These are phyloP conservation scores for Flabesymbios commensalis DNA, from an alignment of 2,888 invertebrate genomes.

Conservation along the genomic window DNA sequence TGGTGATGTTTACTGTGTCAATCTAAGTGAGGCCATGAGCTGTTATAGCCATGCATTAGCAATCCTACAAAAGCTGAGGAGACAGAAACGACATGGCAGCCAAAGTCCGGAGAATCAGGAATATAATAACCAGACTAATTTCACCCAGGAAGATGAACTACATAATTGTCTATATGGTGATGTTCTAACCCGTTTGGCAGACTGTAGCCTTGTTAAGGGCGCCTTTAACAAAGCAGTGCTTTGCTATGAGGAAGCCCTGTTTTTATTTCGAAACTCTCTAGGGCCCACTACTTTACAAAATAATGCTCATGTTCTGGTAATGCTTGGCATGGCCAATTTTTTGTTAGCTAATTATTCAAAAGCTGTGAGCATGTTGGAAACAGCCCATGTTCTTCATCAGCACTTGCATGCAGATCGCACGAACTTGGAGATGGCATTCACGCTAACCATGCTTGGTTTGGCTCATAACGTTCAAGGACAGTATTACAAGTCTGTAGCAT, in stretches of 20 bases:
- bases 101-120: constrained; percentile 7
- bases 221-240: constrained; percentile 52
- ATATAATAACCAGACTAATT: no score
- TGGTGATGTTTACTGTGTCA: neutral
- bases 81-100: constrained; percentile 7
- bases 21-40: constrained; percentile 50
- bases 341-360: constrained; percentile 56
- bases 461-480: constrained; percentile 55
- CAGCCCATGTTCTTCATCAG: constrained; percentile 53
- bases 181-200: constrained; percentile 50
- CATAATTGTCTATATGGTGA: constrained; percentile 26
- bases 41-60: constrained; percentile 53
- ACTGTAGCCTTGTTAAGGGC: constrained; percentile 56
- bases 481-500: constrained; percentile 55
- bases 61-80: constrained; percentile 43
- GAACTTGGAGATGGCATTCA: constrained; percentile 51
- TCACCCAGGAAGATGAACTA: no score
- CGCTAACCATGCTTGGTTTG: constrained; percentile 53
- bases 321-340: constrained; percentile 57
- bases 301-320: constrained; percentile 57
- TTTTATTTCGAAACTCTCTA: constrained; percentile 41
- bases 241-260: constrained; percentile 54
- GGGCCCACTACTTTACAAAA: constrained; percentile 48
- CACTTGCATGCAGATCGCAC: constrained; percentile 44
- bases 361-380: constrained; percentile 56